A percentile compares a stretch with the other conserved stretches of the same genome.
phyloP scores from a whole-genome alignment of 2,797 vertebrate species.

The Enteromius anoplus region DNA sequence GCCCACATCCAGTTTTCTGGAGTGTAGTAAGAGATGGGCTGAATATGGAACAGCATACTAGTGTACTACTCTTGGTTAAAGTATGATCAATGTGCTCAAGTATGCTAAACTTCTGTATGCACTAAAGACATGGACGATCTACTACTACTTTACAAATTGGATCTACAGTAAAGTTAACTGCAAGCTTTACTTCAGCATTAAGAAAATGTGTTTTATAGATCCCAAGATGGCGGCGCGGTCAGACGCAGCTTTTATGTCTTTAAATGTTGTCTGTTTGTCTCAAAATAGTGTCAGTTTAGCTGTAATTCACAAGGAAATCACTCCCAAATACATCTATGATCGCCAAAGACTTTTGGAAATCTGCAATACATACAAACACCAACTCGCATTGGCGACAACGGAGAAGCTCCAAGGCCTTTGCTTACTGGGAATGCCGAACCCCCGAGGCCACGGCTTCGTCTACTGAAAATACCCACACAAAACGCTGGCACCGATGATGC shows the following conservation, averaged over 20 bases:
- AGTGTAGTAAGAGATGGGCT: not conserved
- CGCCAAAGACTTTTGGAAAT: no score
- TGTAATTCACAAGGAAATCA: no score
- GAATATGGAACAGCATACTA: not conserved
- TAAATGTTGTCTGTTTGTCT: not conserved
- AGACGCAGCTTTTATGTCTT: not conserved
- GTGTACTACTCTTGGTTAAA: not conserved
- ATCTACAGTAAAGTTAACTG: not conserved
- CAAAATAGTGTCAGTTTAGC: not conserved
- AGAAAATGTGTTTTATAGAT: not conserved
- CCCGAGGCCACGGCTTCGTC: no score
- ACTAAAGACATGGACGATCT: not conserved
- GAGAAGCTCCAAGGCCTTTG: no score
- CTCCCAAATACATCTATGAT: no score
- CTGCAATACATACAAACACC: no score
- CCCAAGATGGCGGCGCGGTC: not conserved
- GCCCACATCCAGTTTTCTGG: not conserved
- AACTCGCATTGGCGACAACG: no score
- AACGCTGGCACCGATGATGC: no score
- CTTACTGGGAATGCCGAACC: no score
- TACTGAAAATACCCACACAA: no score
- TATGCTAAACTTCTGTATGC: not conserved
- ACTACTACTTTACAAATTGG: not conserved
- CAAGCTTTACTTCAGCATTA: not conserved
- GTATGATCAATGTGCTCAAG: not conserved